Percentiles rank a stretch among this genome's conserved stretches.
phyloP scores from a whole-genome alignment of 2,888 invertebrate genomes.

The Piscicola geometra region DNA sequence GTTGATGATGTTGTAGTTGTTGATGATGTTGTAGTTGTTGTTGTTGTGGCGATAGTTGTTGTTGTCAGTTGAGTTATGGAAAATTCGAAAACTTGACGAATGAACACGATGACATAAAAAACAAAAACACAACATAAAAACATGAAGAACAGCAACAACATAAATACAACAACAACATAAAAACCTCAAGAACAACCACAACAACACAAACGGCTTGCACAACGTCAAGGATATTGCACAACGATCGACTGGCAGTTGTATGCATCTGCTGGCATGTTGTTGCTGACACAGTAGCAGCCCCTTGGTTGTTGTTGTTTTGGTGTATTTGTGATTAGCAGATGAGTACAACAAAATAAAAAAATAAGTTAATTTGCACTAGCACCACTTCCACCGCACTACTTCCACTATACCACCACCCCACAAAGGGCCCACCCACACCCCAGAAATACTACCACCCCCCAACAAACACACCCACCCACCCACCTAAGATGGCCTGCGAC shows the following conservation, averaged over 20 bases:
- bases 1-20: no score
- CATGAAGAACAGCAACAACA: not conserved
- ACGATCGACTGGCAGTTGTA: constrained; percentile 73
- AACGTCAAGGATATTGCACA: constrained; percentile 63
- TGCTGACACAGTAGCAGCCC: constrained; percentile 59
- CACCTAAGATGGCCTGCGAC: constrained; percentile 71
- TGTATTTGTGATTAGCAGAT: no score
- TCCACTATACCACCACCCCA: no score
- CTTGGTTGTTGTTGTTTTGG: no score
- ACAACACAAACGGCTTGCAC: not conserved
- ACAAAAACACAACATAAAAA: no score
- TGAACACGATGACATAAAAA: not conserved
- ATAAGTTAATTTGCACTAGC: no score
- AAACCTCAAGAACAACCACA: not conserved
- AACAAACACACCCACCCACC: not conserved
- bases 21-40: no score
- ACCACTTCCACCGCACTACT: no score
- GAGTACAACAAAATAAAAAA: no score
- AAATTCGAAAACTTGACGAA: not conserved
- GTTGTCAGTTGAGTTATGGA: no score
- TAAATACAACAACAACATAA: not conserved
- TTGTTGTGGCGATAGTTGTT: no score
- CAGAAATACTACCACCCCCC: not conserved
- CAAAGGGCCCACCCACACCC: no score
- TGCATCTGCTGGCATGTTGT: constrained; percentile 62